A percentile compares a stretch with the other conserved stretches of the same genome.
Evolutionary conservation across 2,888 invertebrate genomes (phyloP).

Genomic region (Eremobia ochroleuca): DNA sequence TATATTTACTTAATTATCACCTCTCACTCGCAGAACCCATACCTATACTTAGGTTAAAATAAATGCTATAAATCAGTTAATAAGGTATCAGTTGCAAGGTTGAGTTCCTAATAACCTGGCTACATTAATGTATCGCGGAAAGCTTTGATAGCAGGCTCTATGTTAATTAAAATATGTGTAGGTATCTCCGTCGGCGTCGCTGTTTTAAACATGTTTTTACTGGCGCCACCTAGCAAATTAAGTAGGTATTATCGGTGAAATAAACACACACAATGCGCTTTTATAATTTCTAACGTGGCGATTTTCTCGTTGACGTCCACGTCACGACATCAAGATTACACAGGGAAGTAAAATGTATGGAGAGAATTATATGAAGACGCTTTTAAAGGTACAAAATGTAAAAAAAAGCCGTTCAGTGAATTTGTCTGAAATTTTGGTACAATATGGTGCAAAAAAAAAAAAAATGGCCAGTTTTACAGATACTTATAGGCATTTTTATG

Average conservation of each 20-base stretch:
- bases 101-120: constrained; percentile 46
- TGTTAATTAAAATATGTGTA: constrained; percentile 53
- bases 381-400: too few species aligned
- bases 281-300: background rate
- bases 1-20: constrained; percentile 4
- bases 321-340: background rate
- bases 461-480: too few species aligned
- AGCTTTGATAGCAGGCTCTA: constrained; percentile 37
- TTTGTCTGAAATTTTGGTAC: too few species aligned
- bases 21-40: constrained; percentile 1
- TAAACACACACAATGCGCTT: background rate
- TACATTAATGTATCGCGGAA: constrained; percentile 23
- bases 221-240: constrained; percentile 6
- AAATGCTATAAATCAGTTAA: constrained; percentile 37
- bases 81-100: constrained; percentile 47
- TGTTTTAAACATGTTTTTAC: constrained; percentile 21
- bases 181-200: background rate
- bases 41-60: constrained; percentile 2
- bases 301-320: background rate
- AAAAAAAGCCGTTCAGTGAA: too few species aligned
- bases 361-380: background rate
- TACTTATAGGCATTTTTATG: too few species aligned
- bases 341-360: background rate
- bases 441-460: too few species aligned
- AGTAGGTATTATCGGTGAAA: background rate